Evolutionary conservation across 2,113 vertebrate genomes (phyloP).

Genomic region (Centropus unirufus): DNA sequence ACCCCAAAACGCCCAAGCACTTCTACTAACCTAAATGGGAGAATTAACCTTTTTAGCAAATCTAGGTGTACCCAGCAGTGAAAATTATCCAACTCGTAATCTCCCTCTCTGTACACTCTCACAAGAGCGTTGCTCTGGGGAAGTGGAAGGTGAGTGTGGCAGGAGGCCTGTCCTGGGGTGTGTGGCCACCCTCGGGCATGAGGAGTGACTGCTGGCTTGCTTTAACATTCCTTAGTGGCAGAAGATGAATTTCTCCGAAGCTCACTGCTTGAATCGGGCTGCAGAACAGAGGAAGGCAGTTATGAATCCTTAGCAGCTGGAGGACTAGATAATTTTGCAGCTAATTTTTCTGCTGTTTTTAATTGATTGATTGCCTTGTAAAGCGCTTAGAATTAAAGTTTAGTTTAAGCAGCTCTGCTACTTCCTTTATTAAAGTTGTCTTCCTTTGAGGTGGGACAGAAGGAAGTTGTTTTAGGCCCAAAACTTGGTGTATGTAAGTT

Average conservation of each 20-base stretch:
- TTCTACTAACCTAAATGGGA: not conserved
- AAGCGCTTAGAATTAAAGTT: not conserved
- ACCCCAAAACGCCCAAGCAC: too few species aligned
- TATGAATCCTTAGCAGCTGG: slow-evolving; percentile 5
- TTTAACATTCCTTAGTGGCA: not conserved
- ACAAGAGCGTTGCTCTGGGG: fast-evolving
- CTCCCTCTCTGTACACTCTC: fast-evolving
- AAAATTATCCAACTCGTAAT: not conserved
- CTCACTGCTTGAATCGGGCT: not conserved
- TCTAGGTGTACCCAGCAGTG: not conserved
- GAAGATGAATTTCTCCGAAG: not conserved
- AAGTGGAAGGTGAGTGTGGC: not conserved
- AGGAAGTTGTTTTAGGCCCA: not conserved
- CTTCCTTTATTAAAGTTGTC: not conserved
- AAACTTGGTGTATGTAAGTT: not conserved
- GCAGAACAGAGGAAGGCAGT: not conserved
- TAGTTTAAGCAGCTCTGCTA: not conserved
- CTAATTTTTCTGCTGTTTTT: not conserved
- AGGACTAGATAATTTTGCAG: slow-evolving; percentile 8
- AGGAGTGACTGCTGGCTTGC: not conserved
- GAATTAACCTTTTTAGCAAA: not conserved
- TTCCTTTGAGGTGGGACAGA: not conserved
- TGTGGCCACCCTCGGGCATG: fast-evolving
- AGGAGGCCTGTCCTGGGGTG: not conserved
- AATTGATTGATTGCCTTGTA: not conserved